phyloP scores from a whole-genome alignment of 2,113 vertebrate species.

The Pongo abelii region DNA sequence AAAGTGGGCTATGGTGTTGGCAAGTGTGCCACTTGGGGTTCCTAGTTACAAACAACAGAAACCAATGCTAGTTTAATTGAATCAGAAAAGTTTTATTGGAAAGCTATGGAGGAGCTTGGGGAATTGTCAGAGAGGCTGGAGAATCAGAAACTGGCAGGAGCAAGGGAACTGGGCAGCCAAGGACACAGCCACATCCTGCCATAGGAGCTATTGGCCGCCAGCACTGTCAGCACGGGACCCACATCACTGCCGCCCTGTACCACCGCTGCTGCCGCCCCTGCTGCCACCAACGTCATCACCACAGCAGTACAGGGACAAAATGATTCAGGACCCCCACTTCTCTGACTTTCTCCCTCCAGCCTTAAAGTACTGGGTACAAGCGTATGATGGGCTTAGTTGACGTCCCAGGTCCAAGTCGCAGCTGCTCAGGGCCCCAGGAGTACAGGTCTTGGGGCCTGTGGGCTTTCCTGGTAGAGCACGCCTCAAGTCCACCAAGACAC shows the following conservation, averaged over 20 bases:
- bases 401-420: neutral
- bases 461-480: neutral
- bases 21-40: neutral
- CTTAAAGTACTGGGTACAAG: neutral
- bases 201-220: neutral
- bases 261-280: neutral
- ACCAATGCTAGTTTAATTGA: neutral
- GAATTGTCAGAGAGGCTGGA: neutral
- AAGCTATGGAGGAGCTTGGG: neutral
- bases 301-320: neutral
- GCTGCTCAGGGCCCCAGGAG: neutral
- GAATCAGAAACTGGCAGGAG: neutral
- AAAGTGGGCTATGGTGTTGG: neutral
- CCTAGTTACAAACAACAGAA: constrained; percentile 44
- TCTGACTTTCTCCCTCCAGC: neutral
- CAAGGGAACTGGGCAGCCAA: neutral
- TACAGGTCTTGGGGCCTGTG: neutral
- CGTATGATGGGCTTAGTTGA: neutral
- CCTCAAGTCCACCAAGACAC: neutral
- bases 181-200: neutral
- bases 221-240: neutral
- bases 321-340: neutral
- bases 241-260: neutral
- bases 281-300: too few relatives aligned
- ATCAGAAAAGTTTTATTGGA: constrained; percentile 21